Evolutionary conservation across 2,888 invertebrate species (phyloP).

Genomic region (Penaeus monodon): DNA sequence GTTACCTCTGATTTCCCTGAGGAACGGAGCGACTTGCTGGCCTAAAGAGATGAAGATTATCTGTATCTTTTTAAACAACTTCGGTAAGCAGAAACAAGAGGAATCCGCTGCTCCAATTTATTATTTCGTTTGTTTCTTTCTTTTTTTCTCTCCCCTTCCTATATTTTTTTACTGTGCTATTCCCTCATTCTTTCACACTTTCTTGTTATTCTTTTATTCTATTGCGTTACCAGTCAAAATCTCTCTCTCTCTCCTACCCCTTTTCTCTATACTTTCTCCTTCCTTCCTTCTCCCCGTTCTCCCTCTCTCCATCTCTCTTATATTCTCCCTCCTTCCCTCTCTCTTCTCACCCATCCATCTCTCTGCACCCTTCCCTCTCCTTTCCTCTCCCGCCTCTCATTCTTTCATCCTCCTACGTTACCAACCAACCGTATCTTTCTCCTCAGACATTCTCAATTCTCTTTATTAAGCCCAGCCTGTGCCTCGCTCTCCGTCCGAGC

Average conservation of each 20-base stretch:
- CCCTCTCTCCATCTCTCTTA: background rate
- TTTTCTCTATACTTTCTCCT: background rate
- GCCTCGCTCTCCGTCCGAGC: no score
- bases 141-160: background rate
- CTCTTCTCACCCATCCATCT: background rate
- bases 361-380: constrained; percentile 2
- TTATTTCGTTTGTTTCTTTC: background rate
- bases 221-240: background rate
- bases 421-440: no score
- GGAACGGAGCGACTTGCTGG: no score
- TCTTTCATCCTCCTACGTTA: background rate
- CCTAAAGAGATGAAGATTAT: no score
- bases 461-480: no score
- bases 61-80: no score
- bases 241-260: background rate
- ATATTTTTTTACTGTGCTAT: background rate
- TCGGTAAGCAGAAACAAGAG: no score
- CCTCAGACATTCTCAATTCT: no score
- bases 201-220: background rate
- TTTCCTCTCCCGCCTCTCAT: background rate
- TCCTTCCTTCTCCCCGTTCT: background rate
- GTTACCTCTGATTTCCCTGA: no score
- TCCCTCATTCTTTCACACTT: background rate
- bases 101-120: no score
- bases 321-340: background rate